Base-by-base conservation (phyloP, 37 sponge, comb jelly and placozoan genomes). In the Chondrosia reniformis region DNA sequence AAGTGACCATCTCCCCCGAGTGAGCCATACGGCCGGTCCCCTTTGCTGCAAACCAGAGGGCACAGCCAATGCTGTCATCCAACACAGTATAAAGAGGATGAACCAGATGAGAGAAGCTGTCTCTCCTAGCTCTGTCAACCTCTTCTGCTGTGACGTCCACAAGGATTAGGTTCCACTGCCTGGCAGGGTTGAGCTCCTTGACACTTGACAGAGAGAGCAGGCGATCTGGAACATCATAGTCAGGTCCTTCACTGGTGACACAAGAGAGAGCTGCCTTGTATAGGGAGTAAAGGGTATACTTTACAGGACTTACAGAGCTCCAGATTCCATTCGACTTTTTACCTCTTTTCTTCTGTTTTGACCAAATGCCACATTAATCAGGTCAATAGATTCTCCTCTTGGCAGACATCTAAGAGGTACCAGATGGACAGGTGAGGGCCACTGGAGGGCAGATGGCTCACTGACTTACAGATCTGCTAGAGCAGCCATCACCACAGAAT, bases 61-160 rank as follows among this genome's bases (percentile, higher is more conserved):
- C 97, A 84, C 97, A 93, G 17, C 99, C 99, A 19, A 98, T 90
- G 66, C 99, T 98, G 81, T 98, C 99, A 81, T 98, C 99, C 62
- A 98, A 75, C 3, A 98, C 96, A 27, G 99, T 93, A 43, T 66
- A 69, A 64, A 88, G 76, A 5, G 99, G 99, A 62, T 93, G 87
- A 21, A 98, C 81, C 37, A 95, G 75, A 21, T 93, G 94, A 36
- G 82, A 62, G 28, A 95, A 81, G 62, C 79, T 69, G 12, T 77
- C 65, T 24, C 84, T 72, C 34, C 95, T 85, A 31, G 34, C 32
- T 30, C 33, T 25, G 31, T 40, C 76, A 24, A 52, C 56, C 61
- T 84, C 78, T 0, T 78, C 58, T 17, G 21, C 8, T 45, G 55
- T 31, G 42, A 84, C 73, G 22, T 69, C 69, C 10, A 97, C 92